Conservation (phyloP, 2,113 vertebrate species). For the Podiceps cristatus region DNA sequence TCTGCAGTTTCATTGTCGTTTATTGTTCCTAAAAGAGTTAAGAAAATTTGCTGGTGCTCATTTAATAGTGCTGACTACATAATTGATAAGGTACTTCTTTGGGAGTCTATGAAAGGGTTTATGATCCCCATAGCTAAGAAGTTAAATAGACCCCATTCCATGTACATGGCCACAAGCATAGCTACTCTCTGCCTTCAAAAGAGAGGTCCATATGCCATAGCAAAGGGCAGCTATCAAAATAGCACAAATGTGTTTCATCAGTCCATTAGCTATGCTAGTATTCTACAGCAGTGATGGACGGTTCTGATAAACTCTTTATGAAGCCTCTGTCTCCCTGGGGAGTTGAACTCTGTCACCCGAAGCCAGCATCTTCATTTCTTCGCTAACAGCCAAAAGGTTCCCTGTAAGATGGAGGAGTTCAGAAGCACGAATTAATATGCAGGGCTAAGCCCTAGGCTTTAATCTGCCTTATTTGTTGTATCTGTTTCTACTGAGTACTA, state of each 20-base stretch:
- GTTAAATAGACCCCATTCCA: background rate
- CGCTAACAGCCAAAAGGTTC: background rate
- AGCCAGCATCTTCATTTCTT: background rate
- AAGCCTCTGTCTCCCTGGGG: background rate
- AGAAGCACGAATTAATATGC: background rate
- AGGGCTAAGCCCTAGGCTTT: background rate
- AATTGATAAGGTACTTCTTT: background rate
- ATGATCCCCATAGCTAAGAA: background rate
- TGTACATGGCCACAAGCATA: background rate
- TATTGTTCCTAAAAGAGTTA: background rate
- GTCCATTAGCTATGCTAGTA: background rate
- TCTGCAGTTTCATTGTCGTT: background rate
- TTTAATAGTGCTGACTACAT: background rate
- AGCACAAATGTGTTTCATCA: background rate
- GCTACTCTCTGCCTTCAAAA: background rate
- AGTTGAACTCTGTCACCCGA: background rate
- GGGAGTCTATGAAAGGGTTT: background rate
- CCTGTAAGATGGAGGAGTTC: background rate
- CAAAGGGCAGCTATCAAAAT: background rate
- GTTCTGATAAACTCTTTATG: background rate
- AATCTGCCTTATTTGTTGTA: background rate
- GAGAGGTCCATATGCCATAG: background rate
- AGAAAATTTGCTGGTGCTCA: background rate
- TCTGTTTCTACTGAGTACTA: background rate
- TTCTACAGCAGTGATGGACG: background rate